Conservation (phyloP, 2,113 vertebrate genomes). For the Colossoma macropomum region DNA sequence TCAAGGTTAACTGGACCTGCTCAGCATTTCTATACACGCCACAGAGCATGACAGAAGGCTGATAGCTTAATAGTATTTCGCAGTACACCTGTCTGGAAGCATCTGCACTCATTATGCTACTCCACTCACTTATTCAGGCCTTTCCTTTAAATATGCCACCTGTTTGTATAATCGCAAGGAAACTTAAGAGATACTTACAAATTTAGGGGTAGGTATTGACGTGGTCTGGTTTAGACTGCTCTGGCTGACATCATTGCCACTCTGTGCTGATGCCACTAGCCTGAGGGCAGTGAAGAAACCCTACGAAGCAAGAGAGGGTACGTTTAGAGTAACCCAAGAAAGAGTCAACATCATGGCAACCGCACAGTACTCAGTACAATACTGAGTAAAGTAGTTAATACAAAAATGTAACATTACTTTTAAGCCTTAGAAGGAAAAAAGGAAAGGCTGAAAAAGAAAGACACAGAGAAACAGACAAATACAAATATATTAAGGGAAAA, state of each 20-base stretch:
- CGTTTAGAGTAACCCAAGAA: neutral
- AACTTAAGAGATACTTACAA: conserved; percentile 81
- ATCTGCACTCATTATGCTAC: too few species aligned
- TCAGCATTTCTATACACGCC: too few species aligned
- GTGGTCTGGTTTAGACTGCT: conserved; percentile 82
- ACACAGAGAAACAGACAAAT: neutral
- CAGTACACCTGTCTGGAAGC: too few species aligned
- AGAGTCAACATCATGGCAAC: neutral
- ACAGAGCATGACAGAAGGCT: too few species aligned
- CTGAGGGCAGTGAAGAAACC: conserved; percentile 91
- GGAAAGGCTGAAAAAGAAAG: neutral
- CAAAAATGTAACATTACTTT: neutral
- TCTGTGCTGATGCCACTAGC: conserved; percentile 92
- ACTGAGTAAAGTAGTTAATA: neutral
- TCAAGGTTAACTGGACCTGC: too few species aligned
- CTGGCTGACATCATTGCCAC: conserved; percentile 87
- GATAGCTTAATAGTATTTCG: too few species aligned
- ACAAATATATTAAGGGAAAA: neutral
- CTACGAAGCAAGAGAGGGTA: conserved; percentile 67
- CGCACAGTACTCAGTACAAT: neutral
- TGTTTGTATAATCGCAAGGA: too few species aligned
- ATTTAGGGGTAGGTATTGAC: conserved; percentile 83
- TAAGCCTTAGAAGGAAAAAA: too few species aligned
- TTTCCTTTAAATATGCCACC: too few species aligned
- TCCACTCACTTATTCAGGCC: too few species aligned